A percentile compares a stretch with the other conserved stretches of the same genome.
Evolutionary conservation across 2,888 invertebrate species (phyloP).

Genomic region (Endomychus coccineus): DNA sequence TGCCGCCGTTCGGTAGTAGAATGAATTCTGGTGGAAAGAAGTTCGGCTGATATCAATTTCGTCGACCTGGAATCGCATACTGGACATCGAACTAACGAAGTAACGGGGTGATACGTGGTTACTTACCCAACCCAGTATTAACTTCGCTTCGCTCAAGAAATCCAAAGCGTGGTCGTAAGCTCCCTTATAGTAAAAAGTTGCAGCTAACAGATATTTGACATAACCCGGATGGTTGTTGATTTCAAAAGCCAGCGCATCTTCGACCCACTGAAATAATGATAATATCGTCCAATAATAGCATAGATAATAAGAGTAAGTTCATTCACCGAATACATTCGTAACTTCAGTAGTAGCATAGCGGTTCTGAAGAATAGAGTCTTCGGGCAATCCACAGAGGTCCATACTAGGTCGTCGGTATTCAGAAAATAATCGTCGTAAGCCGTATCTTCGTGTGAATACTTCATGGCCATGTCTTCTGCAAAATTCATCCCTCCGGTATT

Average conservation of each 20-base stretch:
- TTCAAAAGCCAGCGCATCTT: slow-evolving; percentile 34
- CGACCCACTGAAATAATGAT: slow-evolving; percentile 31
- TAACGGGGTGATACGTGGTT: too few relatives aligned
- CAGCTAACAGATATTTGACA: slow-evolving; percentile 37
- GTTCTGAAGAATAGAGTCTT: slow-evolving; percentile 33
- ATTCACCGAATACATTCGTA: slow-evolving; percentile 30
- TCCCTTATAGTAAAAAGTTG: slow-evolving; percentile 33
- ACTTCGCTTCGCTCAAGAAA: slow-evolving; percentile 34
- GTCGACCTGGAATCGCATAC: too few relatives aligned
- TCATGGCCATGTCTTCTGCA: slow-evolving; percentile 33
- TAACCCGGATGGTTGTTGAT: slow-evolving; percentile 28
- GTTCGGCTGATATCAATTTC: too few relatives aligned
- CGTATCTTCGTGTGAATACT: slow-evolving; percentile 24
- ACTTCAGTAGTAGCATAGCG: slow-evolving; percentile 33
- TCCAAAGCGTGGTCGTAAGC: slow-evolving; percentile 35
- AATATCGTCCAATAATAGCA: too few relatives aligned
- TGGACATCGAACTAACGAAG: too few relatives aligned
- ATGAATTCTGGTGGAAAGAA: too few relatives aligned
- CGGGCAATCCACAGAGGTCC: slow-evolving; percentile 32
- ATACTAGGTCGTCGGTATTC: slow-evolving; percentile 32
- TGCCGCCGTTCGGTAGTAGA: too few relatives aligned
- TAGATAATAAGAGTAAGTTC: too few relatives aligned
- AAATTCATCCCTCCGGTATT: slow-evolving; percentile 35
- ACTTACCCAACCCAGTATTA: slow-evolving; percentile 31
- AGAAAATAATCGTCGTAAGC: slow-evolving; percentile 22